Base-by-base conservation (phyloP, 1,140 invertebrate genomes). In the Halictus rubicundus region DNA sequence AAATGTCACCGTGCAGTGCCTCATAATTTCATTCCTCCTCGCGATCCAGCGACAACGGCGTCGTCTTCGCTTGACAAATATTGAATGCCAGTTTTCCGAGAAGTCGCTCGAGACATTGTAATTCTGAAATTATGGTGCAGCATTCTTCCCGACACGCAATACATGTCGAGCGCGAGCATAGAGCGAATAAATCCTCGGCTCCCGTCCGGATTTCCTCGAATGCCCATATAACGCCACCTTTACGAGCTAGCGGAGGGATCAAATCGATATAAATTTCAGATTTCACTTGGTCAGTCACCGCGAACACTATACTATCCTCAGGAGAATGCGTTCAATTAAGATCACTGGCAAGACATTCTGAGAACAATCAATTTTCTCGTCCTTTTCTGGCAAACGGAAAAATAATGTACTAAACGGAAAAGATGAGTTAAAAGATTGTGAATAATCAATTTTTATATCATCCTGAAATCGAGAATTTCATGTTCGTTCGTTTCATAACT, bases 91-190 rank as follows among this genome's bases (percentile, higher is more conserved):
- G 16, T 76, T 76, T 68, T 42, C 46, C 23, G 2, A 16, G 10
- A 52, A 16, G 6, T 12, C 42, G 42, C 42, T 12, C 10, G 19
- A n/a, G 23, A 42, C 59, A 23, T 71, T 27, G 61, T 78, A 78
- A 78, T 27, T 78, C 27, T 71, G 49, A 52, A 52, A 52, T 52
- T 21, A 21, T 32, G 68, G 16, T 37, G 37, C 37, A 27, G 23
- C 23, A n/a, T 63, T 61, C 23, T n/a, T 49, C 16, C 14, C 57
- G 16, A 27, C 68, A 21, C 66, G 27, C 49, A 2, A 10, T 37
- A 5, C 49, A 7, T 23, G 42, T 52, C 21, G n/a, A 5, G n/a
- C 42, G 12, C 21, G 61, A 0, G 52, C 5, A 2, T 27, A 23
- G 23, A 1, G 46, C 10, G 68, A 63, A 78, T 60, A 54, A 71